Evolutionary conservation across 1,140 invertebrate genomes (phyloP).

Genomic region (Drosophila sp.): DNA sequence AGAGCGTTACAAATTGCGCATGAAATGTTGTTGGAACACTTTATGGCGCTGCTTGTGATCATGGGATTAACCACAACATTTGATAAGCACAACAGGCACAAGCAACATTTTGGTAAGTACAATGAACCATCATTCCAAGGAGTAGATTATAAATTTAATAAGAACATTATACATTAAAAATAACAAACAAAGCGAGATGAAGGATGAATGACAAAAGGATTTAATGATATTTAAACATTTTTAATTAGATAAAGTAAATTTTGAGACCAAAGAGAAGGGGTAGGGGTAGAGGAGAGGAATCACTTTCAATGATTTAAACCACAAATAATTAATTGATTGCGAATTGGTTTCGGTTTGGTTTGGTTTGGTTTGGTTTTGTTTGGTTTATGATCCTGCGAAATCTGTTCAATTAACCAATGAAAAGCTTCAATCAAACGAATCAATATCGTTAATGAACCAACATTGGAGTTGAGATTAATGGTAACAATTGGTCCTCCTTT

Average conservation of each 20-base stretch:
- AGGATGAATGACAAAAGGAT: background rate
- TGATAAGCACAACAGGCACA: conserved; percentile 69
- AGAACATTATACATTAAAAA: conserved; percentile 11
- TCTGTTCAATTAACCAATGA: background rate
- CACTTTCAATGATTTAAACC: background rate
- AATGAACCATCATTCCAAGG: background rate
- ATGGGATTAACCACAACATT: conserved; percentile 82
- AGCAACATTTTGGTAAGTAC: conserved; percentile 73
- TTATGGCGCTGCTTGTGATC: conserved; percentile 82
- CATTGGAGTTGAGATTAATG: too few species aligned
- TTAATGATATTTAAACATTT: conserved; percentile 7
- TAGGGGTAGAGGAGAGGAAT: background rate
- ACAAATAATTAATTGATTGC: conserved; percentile 1
- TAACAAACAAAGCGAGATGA: background rate
- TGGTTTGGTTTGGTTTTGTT: background rate
- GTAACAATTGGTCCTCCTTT: too few species aligned
- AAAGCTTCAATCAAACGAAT: background rate
- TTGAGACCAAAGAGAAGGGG: background rate
- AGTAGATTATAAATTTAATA: conserved; percentile 44
- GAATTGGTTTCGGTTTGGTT: background rate
- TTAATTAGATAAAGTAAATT: conserved; percentile 15
- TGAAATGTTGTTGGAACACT: conserved; percentile 83
- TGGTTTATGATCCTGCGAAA: background rate
- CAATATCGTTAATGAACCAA: background rate
- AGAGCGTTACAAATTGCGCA: conserved; percentile 80